Conservation (phyloP, 2,797 vertebrate species). For the Sibirionetta formosa region DNA sequence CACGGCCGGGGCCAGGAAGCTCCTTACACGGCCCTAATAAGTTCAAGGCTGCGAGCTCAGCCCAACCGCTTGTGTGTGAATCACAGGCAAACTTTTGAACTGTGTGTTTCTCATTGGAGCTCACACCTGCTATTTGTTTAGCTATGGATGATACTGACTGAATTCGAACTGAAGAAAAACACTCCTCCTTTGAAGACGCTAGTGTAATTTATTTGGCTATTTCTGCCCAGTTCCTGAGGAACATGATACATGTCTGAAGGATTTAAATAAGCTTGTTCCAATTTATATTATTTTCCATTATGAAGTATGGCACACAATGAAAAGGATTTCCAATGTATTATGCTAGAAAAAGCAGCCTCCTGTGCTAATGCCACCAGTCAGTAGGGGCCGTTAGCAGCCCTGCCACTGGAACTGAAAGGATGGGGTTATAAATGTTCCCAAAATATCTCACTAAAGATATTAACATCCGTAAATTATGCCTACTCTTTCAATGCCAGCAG, state of each 20-base stretch:
- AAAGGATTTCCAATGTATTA: background rate
- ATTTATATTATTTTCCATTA: conserved; percentile 12
- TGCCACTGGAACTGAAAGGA: background rate
- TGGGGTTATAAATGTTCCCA: background rate
- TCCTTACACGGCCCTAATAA: conserved; percentile 9
- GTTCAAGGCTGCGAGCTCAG: conserved; percentile 4
- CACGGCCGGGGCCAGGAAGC: conserved; percentile 19
- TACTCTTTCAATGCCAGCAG: background rate
- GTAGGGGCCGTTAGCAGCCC: background rate
- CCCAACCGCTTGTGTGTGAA: background rate
- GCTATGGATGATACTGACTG: background rate
- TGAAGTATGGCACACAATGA: background rate
- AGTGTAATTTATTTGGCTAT: conserved; percentile 20
- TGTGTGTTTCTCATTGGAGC: background rate
- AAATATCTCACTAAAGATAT: background rate
- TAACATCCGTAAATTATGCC: background rate
- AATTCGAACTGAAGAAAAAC: conserved; percentile 23
- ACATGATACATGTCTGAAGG: background rate
- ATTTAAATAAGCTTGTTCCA: conserved; percentile 35
- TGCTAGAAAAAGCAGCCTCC: background rate
- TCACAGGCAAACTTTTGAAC: conserved; percentile 21
- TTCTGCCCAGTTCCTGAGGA: conserved; percentile 27
- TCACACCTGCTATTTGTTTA: conserved; percentile 44
- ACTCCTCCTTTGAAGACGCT: conserved; percentile 33
- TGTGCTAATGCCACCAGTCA: background rate